Evolutionary conservation across 2,113 vertebrate species (phyloP), one percentile per base, ranked within the genome.

Genomic region (Antennarius striatus): DNA sequence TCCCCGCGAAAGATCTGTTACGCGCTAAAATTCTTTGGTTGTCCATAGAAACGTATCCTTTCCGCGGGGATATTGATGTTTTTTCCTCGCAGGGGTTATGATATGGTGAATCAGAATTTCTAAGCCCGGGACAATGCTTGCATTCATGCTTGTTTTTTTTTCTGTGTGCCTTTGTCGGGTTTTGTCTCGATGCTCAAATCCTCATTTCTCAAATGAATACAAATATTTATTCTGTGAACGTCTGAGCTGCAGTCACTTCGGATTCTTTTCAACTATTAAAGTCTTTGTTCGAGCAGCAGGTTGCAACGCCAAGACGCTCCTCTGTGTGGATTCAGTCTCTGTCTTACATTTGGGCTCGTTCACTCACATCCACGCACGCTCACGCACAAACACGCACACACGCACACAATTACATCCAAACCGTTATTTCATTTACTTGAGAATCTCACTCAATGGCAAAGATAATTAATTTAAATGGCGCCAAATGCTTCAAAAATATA

Each of bases 31-130:
- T 96, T 96, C 96, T 94, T 96, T 91, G 88, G 91, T 98, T 96
- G 97, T 91, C 96, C 96, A 98, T 97, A 98, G 96, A 98, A 99
- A 98, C 96, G 94, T 93, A 94, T 94, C 94, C 94, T 95, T 96
- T 96, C 93, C 95, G 91, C 92, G 80, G 90, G 95, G 94, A 99
- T 97, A 98, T 98, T 98, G 95, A 98, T 98, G 96, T 96, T 96
- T 96, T 96, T 95, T 96, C 96, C 89, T 96, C 94, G 94, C 95
- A 90, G 96, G 97, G 96, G 97, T 97, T 96, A 97, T 98, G 97
- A 98, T 97, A 97, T 97, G 96, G 96, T 98, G 93, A 96, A 98
- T 98, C 96, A 96, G 93, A 95, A 90, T 93, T 91, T 93, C 92
- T 96, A 96, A 95, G 93, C 92, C 92, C 67, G 63, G 90, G 91